A percentile compares a stretch with the other conserved stretches of the same genome.
phyloP scores from a whole-genome alignment of 2,113 vertebrate genomes.

The Artemisiospiza belli region DNA sequence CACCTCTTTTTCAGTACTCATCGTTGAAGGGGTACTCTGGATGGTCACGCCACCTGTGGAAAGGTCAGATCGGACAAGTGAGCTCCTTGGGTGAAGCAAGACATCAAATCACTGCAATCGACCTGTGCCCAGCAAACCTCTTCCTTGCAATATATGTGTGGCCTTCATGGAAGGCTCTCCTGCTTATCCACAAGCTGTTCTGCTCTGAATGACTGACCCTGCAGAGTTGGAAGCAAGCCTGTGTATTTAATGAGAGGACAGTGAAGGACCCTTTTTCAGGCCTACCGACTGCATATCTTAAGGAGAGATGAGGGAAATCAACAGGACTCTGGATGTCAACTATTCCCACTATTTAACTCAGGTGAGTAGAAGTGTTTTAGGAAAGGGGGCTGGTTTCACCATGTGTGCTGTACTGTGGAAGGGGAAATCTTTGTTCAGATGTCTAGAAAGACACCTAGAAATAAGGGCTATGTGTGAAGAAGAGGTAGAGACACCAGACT shows the following conservation, averaged over 20 bases:
- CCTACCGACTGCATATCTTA: neutral
- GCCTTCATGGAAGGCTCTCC: neutral
- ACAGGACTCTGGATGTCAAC: neutral
- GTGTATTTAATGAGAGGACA: neutral
- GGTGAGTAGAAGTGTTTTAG: neutral
- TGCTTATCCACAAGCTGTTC: neutral
- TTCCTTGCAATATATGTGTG: neutral
- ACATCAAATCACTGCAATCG: neutral
- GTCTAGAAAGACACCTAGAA: neutral
- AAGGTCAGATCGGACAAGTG: constrained; percentile 22
- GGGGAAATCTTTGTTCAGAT: neutral
- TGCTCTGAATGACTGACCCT: neutral
- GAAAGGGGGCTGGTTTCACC: neutral
- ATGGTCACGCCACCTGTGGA: constrained; percentile 88
- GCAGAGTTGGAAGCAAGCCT: neutral
- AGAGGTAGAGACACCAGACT: neutral
- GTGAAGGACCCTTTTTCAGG: neutral
- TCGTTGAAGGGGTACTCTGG: constrained; percentile 92
- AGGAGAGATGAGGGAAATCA: neutral
- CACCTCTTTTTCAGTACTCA: constrained; percentile 78
- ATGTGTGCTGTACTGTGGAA: neutral
- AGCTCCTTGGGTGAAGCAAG: neutral
- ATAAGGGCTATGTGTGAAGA: neutral
- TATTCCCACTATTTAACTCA: neutral
- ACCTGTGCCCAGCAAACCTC: neutral